These are phyloP conservation scores for Paracyclopina nana DNA, from an alignment of 1,140 invertebrate species.

Conservation along the genomic window DNA sequence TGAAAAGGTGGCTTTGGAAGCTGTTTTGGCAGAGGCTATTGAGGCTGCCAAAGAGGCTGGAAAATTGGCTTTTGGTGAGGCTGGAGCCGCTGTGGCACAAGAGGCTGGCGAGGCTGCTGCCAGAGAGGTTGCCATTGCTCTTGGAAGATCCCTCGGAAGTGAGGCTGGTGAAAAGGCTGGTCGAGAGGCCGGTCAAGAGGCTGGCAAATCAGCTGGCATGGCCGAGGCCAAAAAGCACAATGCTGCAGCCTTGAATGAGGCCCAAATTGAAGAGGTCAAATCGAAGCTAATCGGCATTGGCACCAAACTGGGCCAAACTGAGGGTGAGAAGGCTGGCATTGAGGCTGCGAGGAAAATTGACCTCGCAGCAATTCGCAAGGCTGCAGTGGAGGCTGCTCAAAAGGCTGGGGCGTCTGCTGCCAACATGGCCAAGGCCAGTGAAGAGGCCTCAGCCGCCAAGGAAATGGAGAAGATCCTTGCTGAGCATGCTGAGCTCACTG, in stretches of 20 bases:
- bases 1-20: constrained; percentile 14
- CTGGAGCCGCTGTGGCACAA: constrained; percentile 8
- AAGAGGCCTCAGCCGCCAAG: constrained; percentile 3
- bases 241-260: constrained; percentile 4
- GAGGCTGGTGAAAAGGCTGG: constrained; percentile 11
- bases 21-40: constrained; percentile 6
- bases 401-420: constrained; percentile 12
- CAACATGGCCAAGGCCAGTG: constrained; percentile 10
- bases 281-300: not conserved
- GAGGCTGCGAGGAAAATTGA: constrained; percentile 16
- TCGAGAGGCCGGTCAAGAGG: not conserved
- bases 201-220: constrained; percentile 1
- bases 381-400: constrained; percentile 1
- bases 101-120: constrained; percentile 13
- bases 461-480: constrained; percentile 1
- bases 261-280: constrained; percentile 13
- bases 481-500: constrained; percentile 7
- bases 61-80: constrained; percentile 9
- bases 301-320: constrained; percentile 2
- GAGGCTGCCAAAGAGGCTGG: constrained; percentile 7
- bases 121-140: constrained; percentile 1
- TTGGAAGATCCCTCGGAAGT: constrained; percentile 9
- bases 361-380: constrained; percentile 1
- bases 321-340: constrained; percentile 7
- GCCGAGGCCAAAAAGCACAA: constrained; percentile 12